Percentiles rank a stretch among this genome's conserved stretches.
Evolutionary conservation across 2,113 vertebrate species (phyloP).

Genomic region (Miniopterus natalensis): DNA sequence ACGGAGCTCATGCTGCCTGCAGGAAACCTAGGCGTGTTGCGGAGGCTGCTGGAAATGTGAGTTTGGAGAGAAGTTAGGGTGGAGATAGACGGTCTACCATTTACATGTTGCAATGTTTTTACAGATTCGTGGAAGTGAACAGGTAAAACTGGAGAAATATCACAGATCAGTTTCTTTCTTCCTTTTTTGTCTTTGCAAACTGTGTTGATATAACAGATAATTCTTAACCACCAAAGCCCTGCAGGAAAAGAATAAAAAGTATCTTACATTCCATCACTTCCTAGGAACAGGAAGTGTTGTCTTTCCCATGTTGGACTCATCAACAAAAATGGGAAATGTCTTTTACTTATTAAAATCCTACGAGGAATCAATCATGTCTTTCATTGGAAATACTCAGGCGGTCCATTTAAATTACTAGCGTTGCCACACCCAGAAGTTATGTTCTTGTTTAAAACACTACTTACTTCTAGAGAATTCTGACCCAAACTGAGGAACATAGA

Average conservation of each 20-base stretch:
- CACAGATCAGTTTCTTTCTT: neutral
- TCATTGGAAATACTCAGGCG: neutral
- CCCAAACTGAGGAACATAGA: constrained; percentile 19
- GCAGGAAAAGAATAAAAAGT: neutral
- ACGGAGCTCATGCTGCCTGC: neutral
- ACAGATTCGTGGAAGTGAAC: neutral
- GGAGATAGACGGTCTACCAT: neutral
- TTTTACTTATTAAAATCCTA: constrained; percentile 43
- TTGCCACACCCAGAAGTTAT: neutral
- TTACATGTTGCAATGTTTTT: neutral
- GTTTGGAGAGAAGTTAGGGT: neutral
- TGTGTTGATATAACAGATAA: neutral
- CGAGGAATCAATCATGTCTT: constrained; percentile 11
- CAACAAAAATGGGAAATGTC: neutral
- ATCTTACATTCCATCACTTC: neutral
- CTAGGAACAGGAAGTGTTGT: neutral
- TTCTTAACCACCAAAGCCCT: constrained; percentile 19
- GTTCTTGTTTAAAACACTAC: neutral
- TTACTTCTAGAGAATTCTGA: neutral
- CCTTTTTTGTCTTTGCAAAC: neutral
- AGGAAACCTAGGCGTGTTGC: neutral
- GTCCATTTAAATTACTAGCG: neutral
- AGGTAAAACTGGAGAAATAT: constrained; percentile 8
- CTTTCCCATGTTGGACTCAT: neutral
- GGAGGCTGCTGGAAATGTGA: neutral